Base-by-base conservation (phyloP, 1,140 invertebrate genomes). In the Campoletis sonorensis region DNA sequence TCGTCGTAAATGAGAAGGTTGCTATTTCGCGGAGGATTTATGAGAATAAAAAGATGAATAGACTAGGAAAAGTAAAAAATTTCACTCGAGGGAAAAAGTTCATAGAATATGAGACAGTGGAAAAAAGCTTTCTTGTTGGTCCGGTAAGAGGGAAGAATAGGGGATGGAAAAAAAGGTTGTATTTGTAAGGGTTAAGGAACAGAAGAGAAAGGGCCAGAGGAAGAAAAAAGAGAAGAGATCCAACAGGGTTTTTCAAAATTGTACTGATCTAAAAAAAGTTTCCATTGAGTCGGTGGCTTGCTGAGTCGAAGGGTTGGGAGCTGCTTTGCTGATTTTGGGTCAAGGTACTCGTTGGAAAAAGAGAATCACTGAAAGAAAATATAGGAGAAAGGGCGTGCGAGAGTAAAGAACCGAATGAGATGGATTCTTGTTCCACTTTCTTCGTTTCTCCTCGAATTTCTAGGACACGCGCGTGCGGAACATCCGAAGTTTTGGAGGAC, bases 191-290 rank as follows among this genome's bases (percentile, higher is more conserved):
- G 51, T n/a, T 54, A 54, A 54, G 51, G 51, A n/a, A n/a, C n/a
- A n/a, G n/a, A n/a, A n/a, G n/a, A n/a, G n/a, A n/a, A n/a, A n/a
- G n/a, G n/a, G n/a, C n/a, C n/a, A n/a, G n/a, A 75, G 16, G 15
- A 58, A 75, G 0, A 27, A 30, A 15, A 75, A 27, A 45, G 72
- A 40, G 21, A 37, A 40, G 45, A 64, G 23, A 64, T 73, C 73
- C 58, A 80, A 85, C 80, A 85, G 85, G 87, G 89, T 88, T 89
- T 90, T 88, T 85, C 83, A 84, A 88, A 90, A 90, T 90, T 90
- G 88, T 81, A 88, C 84, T 82, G 77, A 76, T 79, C 79, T 79
- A 82, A 86, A 86, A 89, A 89, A 84, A 80, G 79, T 89, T 84
- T 84, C 87, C n/a, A 4, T 33, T 4, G 7, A 33, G 3, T 33